A percentile compares a stretch with the other conserved stretches of the same genome.
phyloP scores from a whole-genome alignment of 2,113 vertebrate genomes.

The Eidolon helvum region DNA sequence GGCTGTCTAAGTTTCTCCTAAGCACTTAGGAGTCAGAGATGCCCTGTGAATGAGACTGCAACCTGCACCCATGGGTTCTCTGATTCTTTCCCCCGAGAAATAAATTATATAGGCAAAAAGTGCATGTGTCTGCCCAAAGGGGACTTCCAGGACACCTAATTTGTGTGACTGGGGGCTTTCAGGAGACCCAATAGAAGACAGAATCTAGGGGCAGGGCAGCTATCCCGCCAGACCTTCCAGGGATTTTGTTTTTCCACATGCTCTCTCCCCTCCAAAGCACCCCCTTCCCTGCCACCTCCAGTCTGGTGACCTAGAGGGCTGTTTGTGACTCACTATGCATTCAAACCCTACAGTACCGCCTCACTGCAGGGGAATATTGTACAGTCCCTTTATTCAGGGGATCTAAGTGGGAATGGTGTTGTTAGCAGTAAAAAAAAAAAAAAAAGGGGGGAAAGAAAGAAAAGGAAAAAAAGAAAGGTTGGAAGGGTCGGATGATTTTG shows the following conservation, averaged over 20 bases:
- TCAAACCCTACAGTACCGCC: background rate
- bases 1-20: background rate
- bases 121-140: background rate
- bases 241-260: background rate
- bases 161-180: background rate
- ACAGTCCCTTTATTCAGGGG: background rate
- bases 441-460: background rate
- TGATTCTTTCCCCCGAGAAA: background rate
- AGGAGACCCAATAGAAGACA: background rate
- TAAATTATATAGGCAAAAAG: background rate
- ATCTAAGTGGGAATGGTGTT: slow-evolving; percentile 20
- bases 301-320: slow-evolving; percentile 64
- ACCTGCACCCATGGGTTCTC: background rate
- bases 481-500: too few species aligned
- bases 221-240: background rate
- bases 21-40: background rate
- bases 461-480: too few species aligned
- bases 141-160: background rate
- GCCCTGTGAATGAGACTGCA: background rate
- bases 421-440: background rate
- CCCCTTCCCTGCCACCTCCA: background rate
- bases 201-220: background rate
- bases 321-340: slow-evolving; percentile 50
- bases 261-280: background rate
- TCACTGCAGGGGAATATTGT: background rate